Conservation (phyloP, 2,797 vertebrate genomes). For the Gallirallus australis region DNA sequence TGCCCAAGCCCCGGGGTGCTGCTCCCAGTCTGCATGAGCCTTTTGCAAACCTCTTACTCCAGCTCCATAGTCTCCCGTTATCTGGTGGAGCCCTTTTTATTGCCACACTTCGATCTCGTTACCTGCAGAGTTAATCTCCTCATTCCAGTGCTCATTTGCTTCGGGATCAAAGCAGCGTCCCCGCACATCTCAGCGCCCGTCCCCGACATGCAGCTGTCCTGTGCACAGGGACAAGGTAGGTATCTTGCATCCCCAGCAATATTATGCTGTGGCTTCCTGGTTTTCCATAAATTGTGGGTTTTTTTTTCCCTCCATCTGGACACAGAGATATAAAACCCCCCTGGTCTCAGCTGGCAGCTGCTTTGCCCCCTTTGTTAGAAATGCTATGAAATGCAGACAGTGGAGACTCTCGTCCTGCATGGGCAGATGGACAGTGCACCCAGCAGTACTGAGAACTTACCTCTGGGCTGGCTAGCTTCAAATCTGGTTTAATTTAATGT, state of each 20-base stretch:
- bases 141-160: background rate
- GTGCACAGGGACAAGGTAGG: background rate
- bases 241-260: background rate
- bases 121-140: background rate
- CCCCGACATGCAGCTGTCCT: fast-evolving
- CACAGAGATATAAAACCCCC: background rate
- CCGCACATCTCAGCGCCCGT: fast-evolving
- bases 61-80: background rate
- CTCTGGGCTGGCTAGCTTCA: background rate
- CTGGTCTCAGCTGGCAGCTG: background rate
- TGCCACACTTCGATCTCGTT: background rate
- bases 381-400: background rate
- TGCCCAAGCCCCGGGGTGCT: fast-evolving
- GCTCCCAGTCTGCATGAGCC: background rate
- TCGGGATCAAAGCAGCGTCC: background rate
- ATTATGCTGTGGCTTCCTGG: background rate
- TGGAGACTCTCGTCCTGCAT: fast-evolving
- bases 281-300: background rate
- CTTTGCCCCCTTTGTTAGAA: background rate
- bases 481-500: background rate
- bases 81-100: background rate
- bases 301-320: background rate
- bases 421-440: background rate
- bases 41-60: background rate
- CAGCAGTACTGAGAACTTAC: background rate